These are phyloP conservation scores for Hozukius guyotensis DNA, from an alignment of 2,797 vertebrate species.

Conservation along the genomic window DNA sequence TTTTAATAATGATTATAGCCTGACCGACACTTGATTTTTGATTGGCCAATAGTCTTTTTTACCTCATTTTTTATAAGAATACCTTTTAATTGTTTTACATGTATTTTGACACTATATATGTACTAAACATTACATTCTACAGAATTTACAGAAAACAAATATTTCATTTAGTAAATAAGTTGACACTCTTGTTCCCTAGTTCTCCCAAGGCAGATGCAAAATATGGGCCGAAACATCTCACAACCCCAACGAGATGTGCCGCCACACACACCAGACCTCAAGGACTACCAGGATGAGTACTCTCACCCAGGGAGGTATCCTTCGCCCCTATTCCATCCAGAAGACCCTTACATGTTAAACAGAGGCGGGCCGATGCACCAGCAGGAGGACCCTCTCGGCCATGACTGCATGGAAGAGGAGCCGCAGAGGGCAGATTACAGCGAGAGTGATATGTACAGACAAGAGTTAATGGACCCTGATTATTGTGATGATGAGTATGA, in stretches of 20 bases:
- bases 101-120: background rate
- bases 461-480: constrained; percentile 9
- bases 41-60: background rate
- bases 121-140: background rate
- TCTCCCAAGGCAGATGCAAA: constrained; percentile 27
- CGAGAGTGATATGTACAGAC: constrained; percentile 22
- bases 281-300: background rate
- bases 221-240: background rate
- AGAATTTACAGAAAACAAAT: background rate
- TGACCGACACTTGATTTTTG: background rate
- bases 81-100: background rate
- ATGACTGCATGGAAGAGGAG: constrained; percentile 3
- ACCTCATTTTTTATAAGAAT: background rate
- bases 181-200: constrained; percentile 31
- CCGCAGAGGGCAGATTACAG: background rate
- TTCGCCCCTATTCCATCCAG: background rate
- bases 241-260: background rate
- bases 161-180: background rate
- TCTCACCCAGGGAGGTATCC: background rate
- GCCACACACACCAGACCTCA: background rate
- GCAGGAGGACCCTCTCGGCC: background rate
- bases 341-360: constrained; percentile 10
- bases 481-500: constrained; percentile 7
- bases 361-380: constrained; percentile 8
- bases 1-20: background rate